These are phyloP conservation scores for Tapera naevia DNA, from an alignment of 2,797 vertebrate species.

Conservation along the genomic window DNA sequence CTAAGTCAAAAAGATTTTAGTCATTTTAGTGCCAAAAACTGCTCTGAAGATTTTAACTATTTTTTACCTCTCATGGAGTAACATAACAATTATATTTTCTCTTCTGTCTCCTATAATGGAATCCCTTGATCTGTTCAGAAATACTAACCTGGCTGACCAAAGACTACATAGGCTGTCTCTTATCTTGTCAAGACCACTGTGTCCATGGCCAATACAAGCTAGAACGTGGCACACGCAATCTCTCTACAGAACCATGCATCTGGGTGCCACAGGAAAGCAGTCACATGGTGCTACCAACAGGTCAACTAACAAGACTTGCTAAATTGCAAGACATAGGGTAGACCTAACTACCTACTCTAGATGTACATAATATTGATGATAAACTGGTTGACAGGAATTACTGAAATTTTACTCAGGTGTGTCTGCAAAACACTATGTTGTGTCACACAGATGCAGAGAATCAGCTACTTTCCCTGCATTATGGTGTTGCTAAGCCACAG, in stretches of 20 bases:
- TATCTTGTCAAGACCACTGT: not conserved
- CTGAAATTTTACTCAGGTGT: rapidly evolving
- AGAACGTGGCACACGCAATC: not conserved
- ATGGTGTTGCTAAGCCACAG: not conserved
- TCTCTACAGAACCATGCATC: rapidly evolving
- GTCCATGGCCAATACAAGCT: not conserved
- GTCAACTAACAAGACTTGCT: not conserved
- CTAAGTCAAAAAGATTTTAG: not conserved
- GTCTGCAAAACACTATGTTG: rapidly evolving
- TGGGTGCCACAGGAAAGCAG: not conserved
- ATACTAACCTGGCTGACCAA: not conserved
- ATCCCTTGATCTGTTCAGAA: not conserved
- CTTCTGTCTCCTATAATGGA: not conserved
- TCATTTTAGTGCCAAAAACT: not conserved
- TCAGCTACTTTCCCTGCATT: not conserved
- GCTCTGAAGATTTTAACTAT: not conserved
- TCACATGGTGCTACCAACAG: not conserved
- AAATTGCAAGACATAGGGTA: not conserved
- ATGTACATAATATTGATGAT: not conserved
- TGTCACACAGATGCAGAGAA: not conserved
- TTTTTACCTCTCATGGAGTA: not conserved
- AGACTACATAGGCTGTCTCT: not conserved
- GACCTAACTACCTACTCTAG: not conserved
- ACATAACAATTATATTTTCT: not conserved
- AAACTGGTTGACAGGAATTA: not conserved